Evolutionary conservation across 2,797 vertebrate genomes (phyloP).

Genomic region (Trachops cirrhosus): DNA sequence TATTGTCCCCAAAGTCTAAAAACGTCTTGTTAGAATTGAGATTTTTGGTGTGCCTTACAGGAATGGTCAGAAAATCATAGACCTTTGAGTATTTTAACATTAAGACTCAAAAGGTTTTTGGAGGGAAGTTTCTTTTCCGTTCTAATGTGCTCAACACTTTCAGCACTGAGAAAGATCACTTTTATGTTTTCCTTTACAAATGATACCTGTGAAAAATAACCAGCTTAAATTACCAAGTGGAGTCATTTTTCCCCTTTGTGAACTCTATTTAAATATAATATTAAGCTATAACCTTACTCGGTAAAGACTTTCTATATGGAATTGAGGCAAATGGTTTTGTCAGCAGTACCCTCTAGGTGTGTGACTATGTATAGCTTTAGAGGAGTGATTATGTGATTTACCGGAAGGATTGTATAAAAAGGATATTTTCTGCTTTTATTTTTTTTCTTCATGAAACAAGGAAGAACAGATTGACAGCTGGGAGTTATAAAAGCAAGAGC

Average conservation of each 20-base stretch:
- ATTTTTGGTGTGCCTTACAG: background rate
- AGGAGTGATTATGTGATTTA: background rate
- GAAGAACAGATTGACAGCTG: background rate
- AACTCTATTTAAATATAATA: conserved; percentile 1
- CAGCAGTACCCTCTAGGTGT: background rate
- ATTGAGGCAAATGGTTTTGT: background rate
- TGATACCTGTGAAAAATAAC: background rate
- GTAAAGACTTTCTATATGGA: background rate
- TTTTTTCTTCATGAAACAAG: background rate
- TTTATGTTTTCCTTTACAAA: conserved; percentile 38
- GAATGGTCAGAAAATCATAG: background rate
- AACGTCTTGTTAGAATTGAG: background rate
- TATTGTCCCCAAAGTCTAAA: background rate
- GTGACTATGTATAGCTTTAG: background rate
- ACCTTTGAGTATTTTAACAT: background rate
- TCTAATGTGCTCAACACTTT: background rate
- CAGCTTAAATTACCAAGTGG: background rate
- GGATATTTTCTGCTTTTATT: conserved; percentile 20
- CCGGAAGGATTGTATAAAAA: background rate
- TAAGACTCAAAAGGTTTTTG: background rate
- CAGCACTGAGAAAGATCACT: background rate
- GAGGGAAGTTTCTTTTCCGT: background rate
- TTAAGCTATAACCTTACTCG: conserved; percentile 14
- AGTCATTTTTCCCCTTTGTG: conserved; percentile 30
- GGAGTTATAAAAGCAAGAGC: background rate